phyloP scores from a whole-genome alignment of 2,113 vertebrate genomes.

The Megaleporinus macrocephalus region DNA sequence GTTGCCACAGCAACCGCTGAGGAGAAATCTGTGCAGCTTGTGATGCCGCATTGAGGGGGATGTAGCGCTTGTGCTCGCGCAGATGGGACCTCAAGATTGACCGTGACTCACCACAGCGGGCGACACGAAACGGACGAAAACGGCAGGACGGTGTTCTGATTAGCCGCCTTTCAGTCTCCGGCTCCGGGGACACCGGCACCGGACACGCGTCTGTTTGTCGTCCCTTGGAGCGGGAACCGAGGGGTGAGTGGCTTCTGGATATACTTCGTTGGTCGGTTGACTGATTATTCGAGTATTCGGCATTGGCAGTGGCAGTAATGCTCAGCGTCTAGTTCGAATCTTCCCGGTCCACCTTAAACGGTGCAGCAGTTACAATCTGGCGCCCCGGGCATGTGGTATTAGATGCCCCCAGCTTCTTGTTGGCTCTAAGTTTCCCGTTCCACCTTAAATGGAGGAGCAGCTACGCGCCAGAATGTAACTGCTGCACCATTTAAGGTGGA shows the following conservation, averaged over 20 bases:
- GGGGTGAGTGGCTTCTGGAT: constrained; percentile 46
- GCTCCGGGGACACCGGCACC: background rate
- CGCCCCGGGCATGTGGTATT: background rate
- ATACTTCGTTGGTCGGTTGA: background rate
- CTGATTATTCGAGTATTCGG: too few species aligned
- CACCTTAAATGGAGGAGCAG: too few species aligned
- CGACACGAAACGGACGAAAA: constrained; percentile 28
- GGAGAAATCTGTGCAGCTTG: constrained; percentile 57
- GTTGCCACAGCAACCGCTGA: constrained; percentile 75
- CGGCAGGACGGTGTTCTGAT: background rate
- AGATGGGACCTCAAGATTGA: constrained; percentile 63
- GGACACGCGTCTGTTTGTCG: background rate
- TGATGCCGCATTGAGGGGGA: constrained; percentile 69
- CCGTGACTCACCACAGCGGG: constrained; percentile 63
- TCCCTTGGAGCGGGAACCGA: constrained; percentile 18
- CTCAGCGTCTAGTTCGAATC: too few species aligned
- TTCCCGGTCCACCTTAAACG: too few species aligned
- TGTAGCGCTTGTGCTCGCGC: constrained; percentile 54
- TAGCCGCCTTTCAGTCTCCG: constrained; percentile 18
- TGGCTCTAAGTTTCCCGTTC: too few species aligned
- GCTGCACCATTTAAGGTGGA: too few species aligned
- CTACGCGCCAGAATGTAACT: too few species aligned
- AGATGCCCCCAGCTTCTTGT: too few species aligned
- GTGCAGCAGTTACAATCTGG: too few species aligned
- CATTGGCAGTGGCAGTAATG: too few species aligned